Percentiles rank a stretch among this genome's conserved stretches.
These are phyloP conservation scores for Hyposmocoma kahamanoa DNA, from an alignment of 1,140 invertebrate species.

Conservation along the genomic window DNA sequence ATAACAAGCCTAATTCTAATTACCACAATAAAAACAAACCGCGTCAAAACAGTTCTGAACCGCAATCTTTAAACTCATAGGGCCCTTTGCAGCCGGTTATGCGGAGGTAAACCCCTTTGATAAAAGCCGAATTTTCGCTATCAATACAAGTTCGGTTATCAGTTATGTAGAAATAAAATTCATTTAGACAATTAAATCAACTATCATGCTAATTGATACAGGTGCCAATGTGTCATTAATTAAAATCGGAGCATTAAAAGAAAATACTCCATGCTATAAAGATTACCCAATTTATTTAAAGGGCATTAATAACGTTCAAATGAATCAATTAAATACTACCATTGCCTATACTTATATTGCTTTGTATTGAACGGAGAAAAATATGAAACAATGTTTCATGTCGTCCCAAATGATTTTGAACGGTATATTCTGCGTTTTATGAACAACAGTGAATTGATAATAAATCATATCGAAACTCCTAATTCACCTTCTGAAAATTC, in stretches of 20 bases:
- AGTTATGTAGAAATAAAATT: not conserved
- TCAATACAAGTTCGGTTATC: not conserved
- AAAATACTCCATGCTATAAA: not conserved
- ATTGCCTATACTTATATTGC: not conserved
- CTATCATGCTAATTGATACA: not conserved
- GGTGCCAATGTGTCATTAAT: not conserved
- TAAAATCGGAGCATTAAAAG: not conserved
- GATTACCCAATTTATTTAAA: not conserved
- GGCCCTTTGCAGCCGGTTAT: too few species aligned
- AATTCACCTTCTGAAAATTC: not conserved
- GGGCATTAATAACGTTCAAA: not conserved
- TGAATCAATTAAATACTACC: not conserved
- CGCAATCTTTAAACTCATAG: not conserved
- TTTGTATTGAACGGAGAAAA: not conserved
- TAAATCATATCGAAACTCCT: not conserved
- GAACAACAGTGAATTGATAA: not conserved
- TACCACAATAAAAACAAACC: not conserved
- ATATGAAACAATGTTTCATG: not conserved
- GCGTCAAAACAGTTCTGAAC: not conserved
- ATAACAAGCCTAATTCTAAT: not conserved
- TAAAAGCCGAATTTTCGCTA: not conserved
- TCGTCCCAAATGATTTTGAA: not conserved
- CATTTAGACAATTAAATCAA: too few species aligned
- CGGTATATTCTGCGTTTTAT: not conserved
- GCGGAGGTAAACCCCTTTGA: not conserved